These are phyloP conservation scores for Leucophenga maculata DNA, from an alignment of 2,888 invertebrate genomes.

Conservation along the genomic window DNA sequence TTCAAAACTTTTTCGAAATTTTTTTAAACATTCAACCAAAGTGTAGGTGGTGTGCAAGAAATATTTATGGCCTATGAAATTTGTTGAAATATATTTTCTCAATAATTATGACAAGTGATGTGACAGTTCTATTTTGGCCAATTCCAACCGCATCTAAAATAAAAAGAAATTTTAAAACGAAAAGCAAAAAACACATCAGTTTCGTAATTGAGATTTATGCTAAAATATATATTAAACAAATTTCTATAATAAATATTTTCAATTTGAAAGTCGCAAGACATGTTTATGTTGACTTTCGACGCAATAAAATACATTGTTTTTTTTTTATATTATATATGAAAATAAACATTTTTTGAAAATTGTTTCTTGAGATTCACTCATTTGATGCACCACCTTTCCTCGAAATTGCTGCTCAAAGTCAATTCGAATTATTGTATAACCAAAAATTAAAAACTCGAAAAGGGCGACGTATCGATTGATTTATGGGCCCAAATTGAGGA, in stretches of 20 bases:
- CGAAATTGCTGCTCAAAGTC: neutral
- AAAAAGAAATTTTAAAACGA: neutral
- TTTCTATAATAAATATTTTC: no score
- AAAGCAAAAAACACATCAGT: neutral
- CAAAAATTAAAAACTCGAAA: conserved; percentile 33
- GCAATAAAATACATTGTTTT: no score
- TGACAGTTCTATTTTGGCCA: conserved; percentile 51
- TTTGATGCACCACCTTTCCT: neutral
- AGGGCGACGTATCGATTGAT: conserved; percentile 64
- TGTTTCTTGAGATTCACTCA: conserved; percentile 4
- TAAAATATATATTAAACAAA: neutral
- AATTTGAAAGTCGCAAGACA: neutral
- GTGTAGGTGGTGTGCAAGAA: conserved; percentile 21
- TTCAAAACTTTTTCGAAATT: conserved; percentile 27
- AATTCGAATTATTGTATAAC: conserved; percentile 6
- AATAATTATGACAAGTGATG: conserved; percentile 61
- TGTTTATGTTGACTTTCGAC: neutral
- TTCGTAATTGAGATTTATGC: neutral
- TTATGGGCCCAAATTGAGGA: conserved; percentile 67
- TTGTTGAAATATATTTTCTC: conserved; percentile 41
- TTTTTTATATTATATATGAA: no score
- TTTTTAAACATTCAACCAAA: conserved; percentile 27
- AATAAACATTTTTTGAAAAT: no score
- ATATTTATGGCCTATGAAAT: conserved; percentile 46
- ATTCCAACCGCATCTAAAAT: neutral